Evolutionary conservation across 2,888 invertebrate species (phyloP).

Genomic region (Craniophora ligustri): DNA sequence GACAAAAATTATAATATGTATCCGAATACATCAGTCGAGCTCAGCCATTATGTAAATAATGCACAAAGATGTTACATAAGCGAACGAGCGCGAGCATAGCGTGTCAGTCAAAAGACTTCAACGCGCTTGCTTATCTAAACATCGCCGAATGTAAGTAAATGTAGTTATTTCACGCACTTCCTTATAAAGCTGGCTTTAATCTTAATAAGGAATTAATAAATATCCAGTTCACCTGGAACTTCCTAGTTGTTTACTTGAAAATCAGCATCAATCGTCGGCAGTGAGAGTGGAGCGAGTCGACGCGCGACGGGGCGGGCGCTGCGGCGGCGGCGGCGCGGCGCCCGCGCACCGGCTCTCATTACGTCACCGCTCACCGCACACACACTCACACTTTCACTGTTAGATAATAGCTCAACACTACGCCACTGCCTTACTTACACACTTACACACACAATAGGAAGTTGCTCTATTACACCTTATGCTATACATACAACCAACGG

Average conservation of each 20-base stretch:
- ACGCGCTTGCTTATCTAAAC: constrained; percentile 61
- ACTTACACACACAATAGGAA: constrained; percentile 82
- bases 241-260: constrained; percentile 79
- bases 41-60: constrained; percentile 55
- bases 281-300: constrained; percentile 76
- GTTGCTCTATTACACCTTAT: constrained; percentile 70
- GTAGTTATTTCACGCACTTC: constrained; percentile 56
- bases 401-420: constrained; percentile 83
- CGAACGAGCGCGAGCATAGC: constrained; percentile 28
- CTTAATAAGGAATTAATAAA: constrained; percentile 65
- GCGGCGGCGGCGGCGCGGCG: constrained; percentile 52
- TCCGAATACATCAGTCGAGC: constrained; percentile 25
- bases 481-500: constrained; percentile 37
- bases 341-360: constrained; percentile 67
- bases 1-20: constrained; percentile 28
- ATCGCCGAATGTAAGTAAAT: constrained; percentile 50
- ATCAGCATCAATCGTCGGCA: constrained; percentile 73
- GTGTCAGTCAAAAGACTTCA: constrained; percentile 65
- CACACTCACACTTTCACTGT: constrained; percentile 86
- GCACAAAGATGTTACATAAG: constrained; percentile 46
- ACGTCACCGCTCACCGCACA: constrained; percentile 81
- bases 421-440: constrained; percentile 85
- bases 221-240: constrained; percentile 73
- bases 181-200: constrained; percentile 56
- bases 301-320: constrained; percentile 61